Base-by-base conservation (phyloP, 1,140 invertebrate species). In the Zaprionus vittiger region DNA sequence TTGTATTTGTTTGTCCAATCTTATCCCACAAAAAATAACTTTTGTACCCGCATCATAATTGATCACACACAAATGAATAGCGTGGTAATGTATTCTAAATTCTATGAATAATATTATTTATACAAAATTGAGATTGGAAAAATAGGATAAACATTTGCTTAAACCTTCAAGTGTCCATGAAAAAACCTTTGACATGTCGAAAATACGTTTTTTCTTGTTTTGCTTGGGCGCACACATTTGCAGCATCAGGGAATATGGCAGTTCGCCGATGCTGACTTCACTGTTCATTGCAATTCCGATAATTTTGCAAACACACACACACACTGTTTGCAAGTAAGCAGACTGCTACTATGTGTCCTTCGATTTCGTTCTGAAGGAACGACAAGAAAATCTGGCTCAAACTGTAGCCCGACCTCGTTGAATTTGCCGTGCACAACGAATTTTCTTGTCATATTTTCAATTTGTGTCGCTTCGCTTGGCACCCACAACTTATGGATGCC, bases 361-460 rank as follows among this genome's bases (percentile, higher is more conserved):
- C 38, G 14, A 41, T 41, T 41, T 41, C 14, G 41, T n/a, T 17
- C 6, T 17, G 41, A 2, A n/a, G 41, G 2, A 34, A 34, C 31
- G 31, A 34, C 31, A 34, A 17, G 41, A 7, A 5, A 20, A 34
- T 5, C n/a, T 61, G 24, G 1, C 44, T 20, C 62, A 24, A n/a
- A 31, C 15, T 34, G 34, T 54, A 47, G 44, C 37, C 72, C 83
- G 83, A 86, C 83, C 83, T 78, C 78, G 74, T 84, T 85, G 74
- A 38, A 20, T 55, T 38, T 73, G 56, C 62, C 57, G 56, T 67
- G 74, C 57, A 77, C 73, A 87, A 80, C 85, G 85, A 89, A 89
- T 89, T 89, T 89, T 89, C 85, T 90, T 89, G 81, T 89, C 85
- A 89, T 89, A 89, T 90, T 89, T 89, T 89, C 85, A 90, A 90